Conservation (phyloP, 2,797 vertebrate genomes). For the Sphenodon punctatus region DNA sequence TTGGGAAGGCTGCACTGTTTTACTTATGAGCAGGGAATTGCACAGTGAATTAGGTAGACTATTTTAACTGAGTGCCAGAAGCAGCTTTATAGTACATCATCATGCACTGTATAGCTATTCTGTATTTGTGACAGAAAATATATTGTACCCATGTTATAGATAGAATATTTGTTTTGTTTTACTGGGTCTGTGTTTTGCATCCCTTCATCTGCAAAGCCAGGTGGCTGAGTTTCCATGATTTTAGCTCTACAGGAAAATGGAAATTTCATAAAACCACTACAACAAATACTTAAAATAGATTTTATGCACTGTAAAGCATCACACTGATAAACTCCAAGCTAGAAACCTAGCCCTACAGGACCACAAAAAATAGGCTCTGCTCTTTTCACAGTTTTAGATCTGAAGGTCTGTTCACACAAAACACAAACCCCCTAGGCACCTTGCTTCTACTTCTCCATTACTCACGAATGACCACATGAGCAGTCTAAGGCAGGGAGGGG, state of each 20-base stretch:
- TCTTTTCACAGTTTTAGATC: too few species aligned
- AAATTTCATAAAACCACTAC: fast-evolving
- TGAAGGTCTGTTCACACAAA: too few species aligned
- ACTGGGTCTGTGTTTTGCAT: too few species aligned
- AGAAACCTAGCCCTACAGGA: constrained; percentile 13
- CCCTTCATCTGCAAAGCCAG: fast-evolving
- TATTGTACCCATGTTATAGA: too few species aligned
- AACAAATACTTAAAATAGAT: background rate
- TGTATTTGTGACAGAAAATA: background rate
- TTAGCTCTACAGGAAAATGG: background rate
- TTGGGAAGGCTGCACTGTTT: constrained; percentile 23
- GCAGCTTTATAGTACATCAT: background rate
- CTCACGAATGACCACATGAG: too few species aligned
- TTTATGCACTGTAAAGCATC: background rate
- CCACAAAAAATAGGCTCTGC: too few species aligned
- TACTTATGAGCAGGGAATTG: background rate
- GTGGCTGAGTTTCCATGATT: background rate
- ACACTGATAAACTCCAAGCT: background rate
- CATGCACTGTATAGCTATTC: background rate
- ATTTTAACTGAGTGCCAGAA: background rate
- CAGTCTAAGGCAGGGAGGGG: too few species aligned
- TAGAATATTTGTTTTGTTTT: too few species aligned
- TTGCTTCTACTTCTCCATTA: too few species aligned
- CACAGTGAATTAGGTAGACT: background rate
- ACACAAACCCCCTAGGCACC: too few species aligned